phyloP scores from a whole-genome alignment of 1,140 invertebrate genomes.

The Oryzaephilus surinamensis region DNA sequence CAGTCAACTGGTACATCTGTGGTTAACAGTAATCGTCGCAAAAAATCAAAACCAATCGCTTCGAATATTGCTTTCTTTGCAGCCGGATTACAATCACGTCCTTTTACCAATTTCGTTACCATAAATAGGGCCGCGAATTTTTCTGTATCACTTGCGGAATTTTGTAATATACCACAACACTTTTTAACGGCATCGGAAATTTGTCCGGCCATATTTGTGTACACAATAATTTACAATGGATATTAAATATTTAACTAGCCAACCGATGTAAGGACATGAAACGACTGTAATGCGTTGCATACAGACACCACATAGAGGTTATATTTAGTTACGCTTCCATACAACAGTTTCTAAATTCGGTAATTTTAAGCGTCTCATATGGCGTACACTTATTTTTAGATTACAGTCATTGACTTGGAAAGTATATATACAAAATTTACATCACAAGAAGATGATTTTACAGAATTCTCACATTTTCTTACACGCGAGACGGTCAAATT shows the following conservation, averaged over 20 bases:
- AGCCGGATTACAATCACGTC: constrained; percentile 58
- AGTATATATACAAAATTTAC: not conserved
- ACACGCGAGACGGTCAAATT: not conserved
- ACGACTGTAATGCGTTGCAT: constrained; percentile 18
- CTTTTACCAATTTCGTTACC: constrained; percentile 78
- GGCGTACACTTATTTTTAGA: constrained; percentile 31
- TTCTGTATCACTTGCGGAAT: constrained; percentile 73
- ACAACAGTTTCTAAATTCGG: constrained; percentile 28
- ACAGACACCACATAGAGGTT: constrained; percentile 21
- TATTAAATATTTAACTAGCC: no score
- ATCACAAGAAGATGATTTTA: not conserved
- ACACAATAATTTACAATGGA: constrained; percentile 5
- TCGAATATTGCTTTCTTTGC: constrained; percentile 74
- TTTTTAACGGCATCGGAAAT: constrained; percentile 71
- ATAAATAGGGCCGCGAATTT: constrained; percentile 85
- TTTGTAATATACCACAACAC: constrained; percentile 65
- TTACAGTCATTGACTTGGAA: constrained; percentile 24
- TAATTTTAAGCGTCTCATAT: constrained; percentile 28
- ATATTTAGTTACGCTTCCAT: constrained; percentile 31
- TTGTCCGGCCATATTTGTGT: constrained; percentile 41
- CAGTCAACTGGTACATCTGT: constrained; percentile 69
- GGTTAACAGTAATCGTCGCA: constrained; percentile 65
- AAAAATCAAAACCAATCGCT: constrained; percentile 75
- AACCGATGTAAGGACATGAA: no score
- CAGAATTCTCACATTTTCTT: not conserved